A percentile compares a stretch with the other conserved stretches of the same genome.
These are phyloP conservation scores for Zoanthus sociatus DNA, from an alignment of 92 coral and sea anemone genomes.

Conservation along the genomic window DNA sequence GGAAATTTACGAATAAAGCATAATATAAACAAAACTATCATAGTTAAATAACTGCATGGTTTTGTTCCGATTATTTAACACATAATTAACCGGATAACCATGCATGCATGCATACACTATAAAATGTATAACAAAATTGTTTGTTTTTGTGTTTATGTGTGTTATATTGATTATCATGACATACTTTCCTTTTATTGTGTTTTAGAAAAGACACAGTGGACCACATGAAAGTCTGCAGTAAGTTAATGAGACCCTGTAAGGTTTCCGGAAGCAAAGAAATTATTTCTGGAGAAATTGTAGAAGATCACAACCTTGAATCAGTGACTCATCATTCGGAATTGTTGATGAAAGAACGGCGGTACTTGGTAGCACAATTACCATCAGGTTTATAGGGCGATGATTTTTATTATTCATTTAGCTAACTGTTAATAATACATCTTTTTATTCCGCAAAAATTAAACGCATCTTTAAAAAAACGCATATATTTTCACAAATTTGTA, in stretches of 20 bases:
- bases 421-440: background rate
- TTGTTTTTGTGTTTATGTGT: background rate
- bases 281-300: background rate
- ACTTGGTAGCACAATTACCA: background rate
- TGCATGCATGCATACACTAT: too few relatives aligned
- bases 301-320: background rate
- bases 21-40: too few relatives aligned
- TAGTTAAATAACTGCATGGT: too few relatives aligned
- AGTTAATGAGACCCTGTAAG: background rate
- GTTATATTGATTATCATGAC: background rate
- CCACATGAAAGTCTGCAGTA: background rate
- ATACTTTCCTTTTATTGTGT: background rate
- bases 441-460: background rate
- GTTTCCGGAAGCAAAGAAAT: background rate
- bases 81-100: too few relatives aligned
- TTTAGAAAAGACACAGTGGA: background rate
- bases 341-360: background rate
- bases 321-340: background rate
- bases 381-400: background rate
- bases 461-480: background rate
- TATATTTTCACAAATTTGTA: background rate
- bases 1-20: too few relatives aligned
- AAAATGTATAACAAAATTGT: background rate
- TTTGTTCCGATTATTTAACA: too few relatives aligned
- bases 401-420: background rate